Conservation (phyloP, 1,140 invertebrate genomes). For the Colletes latitarsis region DNA sequence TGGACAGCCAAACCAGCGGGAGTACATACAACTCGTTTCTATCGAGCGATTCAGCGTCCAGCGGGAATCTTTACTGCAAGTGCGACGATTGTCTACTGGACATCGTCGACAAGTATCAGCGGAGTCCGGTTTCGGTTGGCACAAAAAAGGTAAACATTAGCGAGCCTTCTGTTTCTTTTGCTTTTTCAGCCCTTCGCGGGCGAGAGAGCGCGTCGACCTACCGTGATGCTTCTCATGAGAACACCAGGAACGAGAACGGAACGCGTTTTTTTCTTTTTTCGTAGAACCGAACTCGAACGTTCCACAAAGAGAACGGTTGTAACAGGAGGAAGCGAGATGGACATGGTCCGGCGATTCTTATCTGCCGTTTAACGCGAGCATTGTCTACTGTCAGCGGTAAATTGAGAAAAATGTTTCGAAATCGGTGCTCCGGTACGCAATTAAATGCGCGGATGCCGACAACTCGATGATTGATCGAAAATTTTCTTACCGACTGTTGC, state of each 20-base stretch:
- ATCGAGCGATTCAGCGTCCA: constrained; percentile 82
- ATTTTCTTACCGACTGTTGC: constrained; percentile 4
- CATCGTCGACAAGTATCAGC: constrained; percentile 88
- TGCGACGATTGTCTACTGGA: constrained; percentile 92
- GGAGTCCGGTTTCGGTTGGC: constrained; percentile 79
- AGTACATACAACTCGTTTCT: constrained; percentile 85
- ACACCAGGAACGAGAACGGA: too few species aligned
- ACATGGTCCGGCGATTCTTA: not conserved
- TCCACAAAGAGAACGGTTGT: too few species aligned
- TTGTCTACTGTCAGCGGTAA: not conserved
- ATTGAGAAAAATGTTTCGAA: not conserved
- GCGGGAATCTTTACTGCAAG: constrained; percentile 82
- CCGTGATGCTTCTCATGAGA: too few species aligned
- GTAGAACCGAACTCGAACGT: too few species aligned
- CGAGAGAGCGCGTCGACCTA: too few species aligned
- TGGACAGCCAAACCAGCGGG: constrained; percentile 89
- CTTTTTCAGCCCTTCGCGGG: not conserved
- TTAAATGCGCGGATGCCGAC: constrained; percentile 14
- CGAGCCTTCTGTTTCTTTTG: too few species aligned
- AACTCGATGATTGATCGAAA: constrained; percentile 38
- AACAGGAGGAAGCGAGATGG: too few species aligned
- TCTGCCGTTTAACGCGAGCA: not conserved
- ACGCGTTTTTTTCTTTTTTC: too few species aligned
- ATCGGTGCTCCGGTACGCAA: not conserved
- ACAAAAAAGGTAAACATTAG: constrained; percentile 83